Evolutionary conservation across 2,113 vertebrate genomes (phyloP).

Genomic region (Otocyon megalotis): DNA sequence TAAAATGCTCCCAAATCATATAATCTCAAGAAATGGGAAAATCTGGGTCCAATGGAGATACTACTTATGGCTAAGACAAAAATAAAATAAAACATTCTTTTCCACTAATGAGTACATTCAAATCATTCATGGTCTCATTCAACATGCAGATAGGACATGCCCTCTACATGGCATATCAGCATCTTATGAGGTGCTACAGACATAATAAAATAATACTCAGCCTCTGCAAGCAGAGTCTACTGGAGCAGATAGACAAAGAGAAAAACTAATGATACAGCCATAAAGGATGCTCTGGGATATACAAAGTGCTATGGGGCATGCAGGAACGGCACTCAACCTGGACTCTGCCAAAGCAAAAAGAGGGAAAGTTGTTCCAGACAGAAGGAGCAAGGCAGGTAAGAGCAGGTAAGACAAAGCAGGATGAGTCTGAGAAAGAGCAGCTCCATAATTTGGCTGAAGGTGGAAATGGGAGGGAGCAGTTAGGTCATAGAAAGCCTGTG

Average conservation of each 20-base stretch:
- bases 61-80: background rate
- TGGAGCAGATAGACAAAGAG: background rate
- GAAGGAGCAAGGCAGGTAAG: background rate
- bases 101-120: background rate
- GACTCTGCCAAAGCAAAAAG: background rate
- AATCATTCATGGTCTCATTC: background rate
- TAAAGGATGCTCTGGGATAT: fast-evolving
- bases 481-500: background rate
- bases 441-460: background rate
- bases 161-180: background rate
- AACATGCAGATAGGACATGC: too few species aligned
- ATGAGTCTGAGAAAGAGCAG: background rate
- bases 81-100: background rate
- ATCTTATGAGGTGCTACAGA: background rate
- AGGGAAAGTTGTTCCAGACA: background rate
- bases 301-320: fast-evolving
- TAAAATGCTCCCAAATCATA: background rate
- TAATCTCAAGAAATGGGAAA: background rate
- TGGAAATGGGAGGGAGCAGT: background rate
- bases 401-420: background rate
- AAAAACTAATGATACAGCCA: background rate
- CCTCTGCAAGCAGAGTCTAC: background rate
- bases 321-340: fast-evolving
- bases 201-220: background rate
- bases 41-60: background rate